Evolutionary conservation across 2,888 invertebrate species (phyloP), one percentile per base, ranked within the genome.

Genomic region (Stenurella melanura): DNA sequence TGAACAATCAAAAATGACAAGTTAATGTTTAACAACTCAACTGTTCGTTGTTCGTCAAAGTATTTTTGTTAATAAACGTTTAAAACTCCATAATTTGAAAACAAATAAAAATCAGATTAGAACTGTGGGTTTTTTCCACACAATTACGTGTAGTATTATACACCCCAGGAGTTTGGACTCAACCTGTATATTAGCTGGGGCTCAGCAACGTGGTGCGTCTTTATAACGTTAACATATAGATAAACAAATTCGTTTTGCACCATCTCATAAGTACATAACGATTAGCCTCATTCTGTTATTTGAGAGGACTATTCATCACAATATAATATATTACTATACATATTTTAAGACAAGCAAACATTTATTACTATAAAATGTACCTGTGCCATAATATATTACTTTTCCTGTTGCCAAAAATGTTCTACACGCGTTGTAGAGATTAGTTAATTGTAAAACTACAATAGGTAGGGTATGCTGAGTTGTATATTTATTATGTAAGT

Each of bases 321-420:
- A 60, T 26, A 26, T 60, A 60, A 26, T 60, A 60, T 26, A 60
- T 60, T 60, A 60, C 26, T 60, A 60, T 60, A 64, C 18, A 64
- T 19, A 63, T 63, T 50, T n/a, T 50, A 50, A 50, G 50, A 42
- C n/a, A 64, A 64, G 57, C 42, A n/a, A 68, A 58, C 38, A 58
- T 70, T 60, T 42, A 42, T 58, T 69, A 58, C 57, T 50, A 60
- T 70, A 70, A 70, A 57, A 70, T 21, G 70, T 70, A 70, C 70
- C 70, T 70, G 70, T 70, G 70, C 58, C 60, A 70, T 57, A 60
- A 70, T 60, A 70, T 60, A 70, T 70, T 70, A 70, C 38, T 60
- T 70, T 70, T 70, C 60, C 60, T 60, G 70, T 58, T 70, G 70
- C 70, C 70, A 70, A 70, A 70, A 70, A 70, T 5, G 42, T 57